These are phyloP conservation scores for Microtus ochrogaster DNA, from an alignment of 2,113 vertebrate genomes.

Conservation along the genomic window DNA sequence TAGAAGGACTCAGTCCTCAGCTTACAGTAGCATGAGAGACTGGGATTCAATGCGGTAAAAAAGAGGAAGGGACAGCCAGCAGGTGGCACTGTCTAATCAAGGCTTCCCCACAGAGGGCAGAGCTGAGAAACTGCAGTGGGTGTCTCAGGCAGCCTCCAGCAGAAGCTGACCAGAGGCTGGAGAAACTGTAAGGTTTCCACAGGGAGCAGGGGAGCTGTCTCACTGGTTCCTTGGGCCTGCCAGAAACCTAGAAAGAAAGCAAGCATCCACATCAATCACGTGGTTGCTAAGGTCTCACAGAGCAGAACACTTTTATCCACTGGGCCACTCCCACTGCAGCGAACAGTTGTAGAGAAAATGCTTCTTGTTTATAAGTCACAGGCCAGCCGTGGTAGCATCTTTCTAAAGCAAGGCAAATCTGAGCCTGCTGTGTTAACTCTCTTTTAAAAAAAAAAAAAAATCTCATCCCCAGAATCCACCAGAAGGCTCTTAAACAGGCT, in stretches of 20 bases:
- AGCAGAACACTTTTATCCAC: not conserved
- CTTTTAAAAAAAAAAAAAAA: not conserved
- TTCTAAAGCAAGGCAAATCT: constrained; percentile 19
- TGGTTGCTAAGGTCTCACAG: not conserved
- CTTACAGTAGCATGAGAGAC: not conserved
- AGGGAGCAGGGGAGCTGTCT: not conserved
- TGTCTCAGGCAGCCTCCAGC: not conserved
- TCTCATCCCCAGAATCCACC: not conserved
- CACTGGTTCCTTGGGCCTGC: not conserved
- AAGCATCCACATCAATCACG: not conserved
- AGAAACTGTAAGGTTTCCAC: not conserved
- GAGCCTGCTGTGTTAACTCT: not conserved
- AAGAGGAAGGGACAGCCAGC: not conserved
- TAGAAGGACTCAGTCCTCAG: not conserved
- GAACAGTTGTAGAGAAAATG: not conserved
- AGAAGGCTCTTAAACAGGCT: not conserved
- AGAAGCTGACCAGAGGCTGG: not conserved
- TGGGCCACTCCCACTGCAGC: not conserved
- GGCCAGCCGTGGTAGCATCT: not conserved
- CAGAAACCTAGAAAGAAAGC: not conserved
- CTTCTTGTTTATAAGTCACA: not conserved
- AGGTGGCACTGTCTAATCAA: not conserved
- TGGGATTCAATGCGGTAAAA: not conserved
- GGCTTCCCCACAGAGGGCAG: not conserved
- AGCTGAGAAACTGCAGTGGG: not conserved